Base-by-base conservation (phyloP, 2,888 invertebrate genomes). In the Dermolepida albohirtum region DNA sequence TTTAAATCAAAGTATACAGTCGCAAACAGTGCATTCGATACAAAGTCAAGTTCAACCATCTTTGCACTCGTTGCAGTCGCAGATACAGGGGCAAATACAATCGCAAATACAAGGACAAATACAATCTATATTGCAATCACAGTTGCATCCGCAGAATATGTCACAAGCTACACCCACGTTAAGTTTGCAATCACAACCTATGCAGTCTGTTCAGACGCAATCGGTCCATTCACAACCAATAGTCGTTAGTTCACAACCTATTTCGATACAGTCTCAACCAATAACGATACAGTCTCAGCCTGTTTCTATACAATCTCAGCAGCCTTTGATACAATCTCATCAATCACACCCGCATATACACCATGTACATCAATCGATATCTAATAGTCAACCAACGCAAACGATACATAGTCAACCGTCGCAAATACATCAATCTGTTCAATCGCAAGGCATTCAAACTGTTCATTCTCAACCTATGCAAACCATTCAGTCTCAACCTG, bases 201-300 rank as follows among this genome's bases (percentile, higher is more conserved):
- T 67, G 41, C 68, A 70, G 51, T 49, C 71, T 10, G 52, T 68
- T 1, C 71, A 73, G 57, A 65, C 73, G 34, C 66, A 67, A 47
- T 63, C 64, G 74, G 78, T 82, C 14, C 81, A 81, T 67, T 78
- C 80, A 6, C 81, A 81, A 50, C 76, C 80, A 12, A n/a, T 67
- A n/a, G 57, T 67, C 11, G 67, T 67, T 27, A 59, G 59, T 17
- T 79, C 80, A 54, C 69, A 71, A 14, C 54, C 68, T 6, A 54
- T 69, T 65, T 44, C 47, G 49, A 70, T 71, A 67, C 73, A 64
- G 62, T 73, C 70, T 40, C 74, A 73, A 52, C 55, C 74, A 6
- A 64, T 70, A 34, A 51, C 50, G 11, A 29, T 57, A 22, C 67
- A 68, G 14, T 62, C 67, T 10, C 55, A 64, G 34, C 59, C 59